Conservation (phyloP, 2,797 vertebrate genomes). For the Pachyuromys duprasi region DNA sequence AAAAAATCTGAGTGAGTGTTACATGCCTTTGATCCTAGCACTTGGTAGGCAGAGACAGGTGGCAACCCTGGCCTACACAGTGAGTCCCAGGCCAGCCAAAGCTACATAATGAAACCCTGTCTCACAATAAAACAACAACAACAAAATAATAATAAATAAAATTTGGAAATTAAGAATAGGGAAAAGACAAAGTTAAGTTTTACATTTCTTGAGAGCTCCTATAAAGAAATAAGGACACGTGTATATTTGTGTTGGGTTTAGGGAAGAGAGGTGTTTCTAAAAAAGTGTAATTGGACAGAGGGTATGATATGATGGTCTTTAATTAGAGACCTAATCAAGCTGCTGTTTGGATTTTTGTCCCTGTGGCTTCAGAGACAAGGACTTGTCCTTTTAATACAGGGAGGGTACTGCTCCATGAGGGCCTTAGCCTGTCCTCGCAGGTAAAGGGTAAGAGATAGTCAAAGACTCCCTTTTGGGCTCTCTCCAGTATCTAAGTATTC, state of each 20-base stretch:
- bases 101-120: neutral
- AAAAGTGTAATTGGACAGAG: neutral
- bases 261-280: neutral
- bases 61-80: neutral
- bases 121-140: neutral
- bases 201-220: neutral
- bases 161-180: neutral
- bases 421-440: neutral
- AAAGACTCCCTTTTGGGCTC: neutral
- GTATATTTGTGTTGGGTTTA: neutral
- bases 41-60: neutral
- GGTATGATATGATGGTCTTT: neutral
- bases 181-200: neutral
- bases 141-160: neutral
- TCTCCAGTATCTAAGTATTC: neutral
- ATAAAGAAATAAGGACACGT: neutral
- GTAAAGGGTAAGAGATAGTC: neutral
- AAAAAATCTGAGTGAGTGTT: neutral
- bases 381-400: neutral
- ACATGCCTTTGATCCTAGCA: neutral
- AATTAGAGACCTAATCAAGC: neutral
- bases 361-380: neutral
- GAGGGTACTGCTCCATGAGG: neutral
- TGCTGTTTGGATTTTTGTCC: neutral
- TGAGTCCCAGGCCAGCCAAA: neutral